Conservation (phyloP, 1,140 invertebrate species). For the Oryctes rhinoceros region DNA sequence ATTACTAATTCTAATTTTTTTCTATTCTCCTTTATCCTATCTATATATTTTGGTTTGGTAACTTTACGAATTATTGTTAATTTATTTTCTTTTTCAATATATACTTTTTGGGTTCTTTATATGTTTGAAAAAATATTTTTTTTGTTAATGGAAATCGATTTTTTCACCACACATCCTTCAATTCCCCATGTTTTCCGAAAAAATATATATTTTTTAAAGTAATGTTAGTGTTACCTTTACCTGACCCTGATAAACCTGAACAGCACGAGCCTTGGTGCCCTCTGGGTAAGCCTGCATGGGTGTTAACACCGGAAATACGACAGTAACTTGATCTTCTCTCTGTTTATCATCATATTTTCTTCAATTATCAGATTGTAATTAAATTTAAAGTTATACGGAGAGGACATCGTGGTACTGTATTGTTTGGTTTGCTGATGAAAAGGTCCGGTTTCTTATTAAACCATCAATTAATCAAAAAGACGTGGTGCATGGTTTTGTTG, state of each 20-base stretch:
- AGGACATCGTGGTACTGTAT: background rate
- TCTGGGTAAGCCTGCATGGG: slow-evolving; percentile 69
- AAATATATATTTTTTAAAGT: slow-evolving; percentile 58
- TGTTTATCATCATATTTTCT: background rate
- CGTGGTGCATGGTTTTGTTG: slow-evolving; percentile 29
- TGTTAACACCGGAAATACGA: slow-evolving; percentile 38
- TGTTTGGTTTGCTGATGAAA: slow-evolving; percentile 10
- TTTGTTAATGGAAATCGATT: slow-evolving; percentile 21
- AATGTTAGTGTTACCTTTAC: slow-evolving; percentile 80
- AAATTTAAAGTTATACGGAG: background rate
- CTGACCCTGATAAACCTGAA: slow-evolving; percentile 83
- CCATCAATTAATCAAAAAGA: background rate
- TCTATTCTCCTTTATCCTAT: slow-evolving; percentile 37
- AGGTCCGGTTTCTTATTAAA: background rate
- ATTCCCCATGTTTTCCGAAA: background rate
- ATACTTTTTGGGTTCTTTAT: slow-evolving; percentile 10
- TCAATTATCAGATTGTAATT: too few species aligned
- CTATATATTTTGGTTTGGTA: slow-evolving; percentile 44
- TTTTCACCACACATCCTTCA: slow-evolving; percentile 7
- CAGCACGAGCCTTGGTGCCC: slow-evolving; percentile 89
- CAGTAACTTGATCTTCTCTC: slow-evolving; percentile 5
- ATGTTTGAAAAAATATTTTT: background rate
- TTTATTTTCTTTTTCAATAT: slow-evolving; percentile 17
- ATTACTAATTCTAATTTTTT: slow-evolving; percentile 32
- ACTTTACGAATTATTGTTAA: slow-evolving; percentile 28